phyloP scores from a whole-genome alignment of 1,140 invertebrate genomes.

The Penaeus indicus region DNA sequence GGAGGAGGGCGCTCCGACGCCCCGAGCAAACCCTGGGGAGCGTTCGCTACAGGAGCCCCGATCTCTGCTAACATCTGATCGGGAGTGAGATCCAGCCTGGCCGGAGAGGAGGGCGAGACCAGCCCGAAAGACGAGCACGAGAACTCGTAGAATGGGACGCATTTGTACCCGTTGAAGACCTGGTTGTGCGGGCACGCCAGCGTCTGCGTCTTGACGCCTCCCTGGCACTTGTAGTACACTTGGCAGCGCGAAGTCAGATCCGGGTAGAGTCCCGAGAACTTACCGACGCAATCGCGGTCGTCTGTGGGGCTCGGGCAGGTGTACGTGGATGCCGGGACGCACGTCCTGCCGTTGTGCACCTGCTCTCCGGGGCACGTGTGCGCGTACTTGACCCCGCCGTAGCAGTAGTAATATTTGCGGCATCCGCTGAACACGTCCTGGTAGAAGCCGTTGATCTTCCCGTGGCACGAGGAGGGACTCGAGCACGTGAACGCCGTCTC shows the following conservation, averaged over 20 bases:
- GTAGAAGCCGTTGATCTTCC: slow-evolving; percentile 17
- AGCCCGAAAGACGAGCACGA: no score
- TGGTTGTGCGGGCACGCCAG: background rate
- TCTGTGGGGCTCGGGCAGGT: background rate
- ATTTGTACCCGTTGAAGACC: no score
- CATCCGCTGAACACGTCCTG: slow-evolving; percentile 13
- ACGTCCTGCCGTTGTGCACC: slow-evolving; percentile 20
- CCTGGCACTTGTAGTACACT: slow-evolving; percentile 13
- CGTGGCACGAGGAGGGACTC: background rate
- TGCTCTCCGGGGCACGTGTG: slow-evolving; percentile 3
- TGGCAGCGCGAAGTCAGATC: slow-evolving; percentile 2
- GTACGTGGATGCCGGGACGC: slow-evolving; percentile 20
- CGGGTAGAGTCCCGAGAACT: background rate
- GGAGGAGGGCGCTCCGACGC: no score
- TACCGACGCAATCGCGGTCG: background rate
- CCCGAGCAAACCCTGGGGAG: no score
- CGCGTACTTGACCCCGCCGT: slow-evolving; percentile 23
- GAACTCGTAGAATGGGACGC: no score
- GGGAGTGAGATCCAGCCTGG: no score
- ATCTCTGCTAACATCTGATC: no score
- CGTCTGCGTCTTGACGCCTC: slow-evolving; percentile 25
- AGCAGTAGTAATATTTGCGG: slow-evolving; percentile 24
- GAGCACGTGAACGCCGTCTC: slow-evolving; percentile 1
- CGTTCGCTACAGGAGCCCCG: no score
- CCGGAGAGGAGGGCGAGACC: no score